A percentile compares a stretch with the other conserved stretches of the same genome.
Evolutionary conservation across 2,797 vertebrate species (phyloP).

Genomic region (Chanos chanos): DNA sequence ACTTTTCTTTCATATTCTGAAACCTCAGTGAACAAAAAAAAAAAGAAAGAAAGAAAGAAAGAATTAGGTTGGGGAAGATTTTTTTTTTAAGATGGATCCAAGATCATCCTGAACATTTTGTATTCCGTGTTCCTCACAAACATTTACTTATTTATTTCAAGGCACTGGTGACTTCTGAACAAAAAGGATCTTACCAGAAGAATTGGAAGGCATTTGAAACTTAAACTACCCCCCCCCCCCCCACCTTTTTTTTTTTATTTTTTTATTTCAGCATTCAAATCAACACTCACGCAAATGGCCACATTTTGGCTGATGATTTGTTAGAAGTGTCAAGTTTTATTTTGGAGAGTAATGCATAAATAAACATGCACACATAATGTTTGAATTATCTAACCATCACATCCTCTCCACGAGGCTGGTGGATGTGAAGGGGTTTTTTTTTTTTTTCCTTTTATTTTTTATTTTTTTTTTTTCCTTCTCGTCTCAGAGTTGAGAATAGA

Average conservation of each 20-base stretch:
- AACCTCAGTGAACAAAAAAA: too few species aligned
- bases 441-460: background rate
- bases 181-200: too few species aligned
- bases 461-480: background rate
- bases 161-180: too few species aligned
- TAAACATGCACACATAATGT: slow-evolving; percentile 32
- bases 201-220: background rate
- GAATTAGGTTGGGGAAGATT: too few species aligned
- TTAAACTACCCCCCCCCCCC: background rate
- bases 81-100: too few species aligned
- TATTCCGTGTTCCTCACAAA: too few species aligned
- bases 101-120: too few species aligned
- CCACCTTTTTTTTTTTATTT: background rate
- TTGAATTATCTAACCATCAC: slow-evolving; percentile 29
- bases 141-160: too few species aligned
- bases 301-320: slow-evolving; percentile 24
- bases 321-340: slow-evolving; percentile 33
- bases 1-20: too few species aligned
- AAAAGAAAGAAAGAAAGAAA: too few species aligned
- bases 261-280: background rate
- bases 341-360: slow-evolving; percentile 31
- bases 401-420: slow-evolving; percentile 2
- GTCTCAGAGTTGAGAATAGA: background rate
- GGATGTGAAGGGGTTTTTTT: background rate
- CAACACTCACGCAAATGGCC: background rate